Evolutionary conservation across 2,888 invertebrate species (phyloP).

Genomic region (Neoitamus cyanurus): DNA sequence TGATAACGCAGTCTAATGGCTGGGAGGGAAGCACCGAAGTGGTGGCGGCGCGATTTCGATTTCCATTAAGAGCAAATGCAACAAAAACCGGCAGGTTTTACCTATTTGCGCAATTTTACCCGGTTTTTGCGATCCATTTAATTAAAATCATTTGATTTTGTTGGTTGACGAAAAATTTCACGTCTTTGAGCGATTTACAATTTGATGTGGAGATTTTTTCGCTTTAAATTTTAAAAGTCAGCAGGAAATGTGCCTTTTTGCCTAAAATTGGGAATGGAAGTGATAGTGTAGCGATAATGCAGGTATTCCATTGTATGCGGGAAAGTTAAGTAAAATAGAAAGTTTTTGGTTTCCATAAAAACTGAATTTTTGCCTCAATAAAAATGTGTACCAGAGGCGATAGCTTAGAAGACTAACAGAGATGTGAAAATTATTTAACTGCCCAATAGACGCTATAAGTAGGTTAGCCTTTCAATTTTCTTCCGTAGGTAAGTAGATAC

Average conservation of each 20-base stretch:
- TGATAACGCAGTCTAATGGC: neutral
- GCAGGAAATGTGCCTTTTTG: neutral
- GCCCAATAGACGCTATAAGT: neutral
- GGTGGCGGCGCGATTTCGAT: neutral
- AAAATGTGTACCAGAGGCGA: neutral
- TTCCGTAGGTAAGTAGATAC: too few species aligned
- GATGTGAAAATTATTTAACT: neutral
- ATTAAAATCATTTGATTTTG: neutral
- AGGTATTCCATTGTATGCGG: neutral
- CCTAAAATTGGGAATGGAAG: neutral
- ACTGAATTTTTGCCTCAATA: neutral
- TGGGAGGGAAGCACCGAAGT: neutral
- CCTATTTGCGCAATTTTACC: neutral
- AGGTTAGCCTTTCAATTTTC: too few species aligned
- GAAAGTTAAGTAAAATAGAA: slow-evolving; percentile 1
- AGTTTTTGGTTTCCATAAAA: neutral
- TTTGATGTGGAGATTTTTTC: neutral
- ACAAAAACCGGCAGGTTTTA: neutral
- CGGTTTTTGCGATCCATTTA: neutral
- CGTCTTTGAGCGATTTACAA: neutral
- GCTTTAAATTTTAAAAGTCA: neutral
- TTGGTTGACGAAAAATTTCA: neutral
- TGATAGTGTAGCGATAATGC: neutral
- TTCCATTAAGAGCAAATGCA: neutral
- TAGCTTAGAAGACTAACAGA: neutral